Base-by-base conservation (phyloP, 2,797 vertebrate species). In the Amblyopsis hoosieri region DNA sequence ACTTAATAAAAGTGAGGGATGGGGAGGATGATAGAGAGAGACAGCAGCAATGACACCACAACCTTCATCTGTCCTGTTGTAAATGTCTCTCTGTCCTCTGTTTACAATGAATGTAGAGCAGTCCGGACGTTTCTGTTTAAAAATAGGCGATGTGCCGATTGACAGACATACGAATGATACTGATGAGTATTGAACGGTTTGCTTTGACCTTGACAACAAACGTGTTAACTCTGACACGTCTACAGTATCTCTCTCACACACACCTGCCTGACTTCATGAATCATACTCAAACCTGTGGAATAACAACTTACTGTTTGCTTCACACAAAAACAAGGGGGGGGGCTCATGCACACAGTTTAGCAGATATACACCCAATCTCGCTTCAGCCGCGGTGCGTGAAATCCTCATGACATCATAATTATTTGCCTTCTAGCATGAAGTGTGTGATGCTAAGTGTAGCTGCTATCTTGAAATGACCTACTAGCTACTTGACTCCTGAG, bases 181-280 rank as follows among this genome's bases (percentile, higher is more conserved):
- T 8, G 33, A 8, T 37, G 33, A 37, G 8, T 37, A 37, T 8
- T 8, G 33, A 37, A 37, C 5, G 33, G 33, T 37, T 37, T 37
- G 33, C 8, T 37, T 37, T 8, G 33, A 37, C 33, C 33, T 8
- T 37, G 33, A 37, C 5, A 37, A 37, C 33, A 37, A 6, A 37
- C 33, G 5, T 37, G 33, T 5, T 37, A 37, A 37, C 33, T 37
- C 8, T 5, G 8, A 37, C 33, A 37, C 33, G 8, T 54, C 54
- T 75, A 51, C 23, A 23, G 23, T 56, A 64, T 13, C 56, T 29
- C 67, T 6, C 54, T 49, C 48, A n/a, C 48, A 47, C 46, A 11
- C 33, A 37, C 33, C 69, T 79, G 80, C 69, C 82, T 84, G 82
- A 87, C 85, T 84, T 71, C 58, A 57, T 70, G 80, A 61, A 80